phyloP scores from a whole-genome alignment of 2,113 vertebrate species.

The Apodemus sylvaticus region DNA sequence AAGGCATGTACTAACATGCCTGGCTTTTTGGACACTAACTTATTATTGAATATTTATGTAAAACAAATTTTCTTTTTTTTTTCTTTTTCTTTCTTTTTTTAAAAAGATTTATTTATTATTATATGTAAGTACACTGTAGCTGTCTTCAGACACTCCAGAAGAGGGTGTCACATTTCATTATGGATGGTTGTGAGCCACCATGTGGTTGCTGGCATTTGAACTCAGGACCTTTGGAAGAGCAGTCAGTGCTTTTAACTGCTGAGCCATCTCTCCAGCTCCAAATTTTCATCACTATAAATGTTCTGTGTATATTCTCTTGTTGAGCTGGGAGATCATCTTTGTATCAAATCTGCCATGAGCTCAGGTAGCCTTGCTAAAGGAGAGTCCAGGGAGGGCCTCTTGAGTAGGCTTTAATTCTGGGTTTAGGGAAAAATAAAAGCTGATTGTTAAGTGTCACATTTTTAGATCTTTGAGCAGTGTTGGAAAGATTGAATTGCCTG shows the following conservation, averaged over 20 bases:
- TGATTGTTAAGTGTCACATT: constrained; percentile 46
- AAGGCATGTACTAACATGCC: too few relatives aligned
- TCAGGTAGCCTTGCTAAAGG: constrained; percentile 1
- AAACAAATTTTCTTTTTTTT: not conserved
- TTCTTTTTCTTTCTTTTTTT: not conserved
- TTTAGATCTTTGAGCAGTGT: constrained; percentile 48
- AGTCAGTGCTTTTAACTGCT: too few relatives aligned
- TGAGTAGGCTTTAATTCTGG: not conserved
- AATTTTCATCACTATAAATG: not conserved
- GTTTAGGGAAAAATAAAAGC: not conserved
- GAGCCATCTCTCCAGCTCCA: too few relatives aligned
- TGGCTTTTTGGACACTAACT: constrained; percentile 14
- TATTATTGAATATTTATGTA: not conserved
- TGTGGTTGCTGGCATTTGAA: too few relatives aligned
- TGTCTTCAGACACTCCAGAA: too few relatives aligned
- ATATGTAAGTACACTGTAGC: too few relatives aligned
- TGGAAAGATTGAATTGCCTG: constrained; percentile 61
- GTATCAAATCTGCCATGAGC: not conserved
- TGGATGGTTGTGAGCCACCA: too few relatives aligned
- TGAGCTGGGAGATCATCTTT: not conserved
- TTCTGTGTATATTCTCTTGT: not conserved
- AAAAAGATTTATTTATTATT: too few relatives aligned
- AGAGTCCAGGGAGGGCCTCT: not conserved
- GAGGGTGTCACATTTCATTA: too few relatives aligned
- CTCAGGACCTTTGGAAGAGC: too few relatives aligned